Conservation (phyloP, 1,140 invertebrate species). For the Thaumatotibia leucotreta region DNA sequence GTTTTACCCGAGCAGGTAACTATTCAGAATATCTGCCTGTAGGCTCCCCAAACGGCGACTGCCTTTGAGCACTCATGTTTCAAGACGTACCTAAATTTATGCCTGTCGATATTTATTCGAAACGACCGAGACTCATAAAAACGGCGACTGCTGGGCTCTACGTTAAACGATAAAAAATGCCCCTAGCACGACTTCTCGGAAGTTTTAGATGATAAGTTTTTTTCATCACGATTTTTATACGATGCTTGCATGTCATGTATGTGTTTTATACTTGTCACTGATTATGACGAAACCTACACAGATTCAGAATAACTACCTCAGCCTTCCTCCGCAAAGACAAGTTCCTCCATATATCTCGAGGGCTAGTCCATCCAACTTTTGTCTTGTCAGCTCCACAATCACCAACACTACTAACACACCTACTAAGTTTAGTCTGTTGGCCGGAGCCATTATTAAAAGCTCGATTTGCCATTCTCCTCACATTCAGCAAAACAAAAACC, state of each 20-base stretch:
- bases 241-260: no score
- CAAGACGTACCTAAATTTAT: slow-evolving; percentile 1
- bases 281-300: slow-evolving; percentile 25
- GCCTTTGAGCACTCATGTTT: slow-evolving; percentile 13
- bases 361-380: slow-evolving; percentile 67
- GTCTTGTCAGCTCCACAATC: slow-evolving; percentile 58
- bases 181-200: background rate
- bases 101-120: background rate
- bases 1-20: background rate
- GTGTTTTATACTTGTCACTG: slow-evolving; percentile 35
- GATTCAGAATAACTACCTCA: slow-evolving; percentile 42
- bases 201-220: background rate
- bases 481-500: slow-evolving; percentile 26
- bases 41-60: background rate
- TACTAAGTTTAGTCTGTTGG: slow-evolving; percentile 52
- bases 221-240: background rate
- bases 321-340: slow-evolving; percentile 66
- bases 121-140: background rate
- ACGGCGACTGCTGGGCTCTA: slow-evolving; percentile 31
- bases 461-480: slow-evolving; percentile 57
- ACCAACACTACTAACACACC: slow-evolving; percentile 63
- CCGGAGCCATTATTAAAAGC: slow-evolving; percentile 43
- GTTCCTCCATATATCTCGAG: slow-evolving; percentile 69
- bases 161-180: background rate
- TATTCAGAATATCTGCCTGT: background rate